A percentile compares a stretch with the other conserved stretches of the same genome.
These are phyloP conservation scores for Accipiter cooperii DNA, from an alignment of 2,113 vertebrate species.

Conservation along the genomic window DNA sequence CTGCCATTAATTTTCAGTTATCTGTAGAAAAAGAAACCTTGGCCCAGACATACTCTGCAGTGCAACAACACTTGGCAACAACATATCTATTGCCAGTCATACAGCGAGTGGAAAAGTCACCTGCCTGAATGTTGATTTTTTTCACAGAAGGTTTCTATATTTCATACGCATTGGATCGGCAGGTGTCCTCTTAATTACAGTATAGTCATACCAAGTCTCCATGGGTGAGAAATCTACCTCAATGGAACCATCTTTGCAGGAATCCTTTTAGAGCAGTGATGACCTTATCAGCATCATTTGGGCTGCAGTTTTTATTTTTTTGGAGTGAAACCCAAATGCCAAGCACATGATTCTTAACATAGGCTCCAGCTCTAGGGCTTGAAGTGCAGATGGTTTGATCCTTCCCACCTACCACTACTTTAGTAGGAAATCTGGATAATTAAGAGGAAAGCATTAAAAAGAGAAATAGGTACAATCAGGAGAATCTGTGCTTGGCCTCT, in stretches of 20 bases:
- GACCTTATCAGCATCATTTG: not conserved
- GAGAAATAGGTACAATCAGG: not conserved
- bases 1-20: not conserved
- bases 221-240: not conserved
- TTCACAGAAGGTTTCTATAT: not conserved
- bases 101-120: not conserved
- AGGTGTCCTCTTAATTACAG: not conserved
- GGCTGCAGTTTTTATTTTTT: not conserved
- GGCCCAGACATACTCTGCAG: not conserved
- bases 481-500: not conserved
- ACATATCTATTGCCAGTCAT: not conserved
- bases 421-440: not conserved
- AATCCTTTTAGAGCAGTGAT: not conserved
- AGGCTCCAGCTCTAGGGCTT: not conserved
- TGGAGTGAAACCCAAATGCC: not conserved
- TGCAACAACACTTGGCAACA: not conserved
- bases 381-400: not conserved
- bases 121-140: not conserved
- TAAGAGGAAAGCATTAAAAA: not conserved
- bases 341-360: not conserved
- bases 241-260: not conserved
- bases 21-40: not conserved
- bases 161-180: rapidly evolving
- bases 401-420: not conserved
- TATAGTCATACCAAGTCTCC: not conserved